Evolutionary conservation across 2,888 invertebrate species (phyloP), one percentile per base, ranked within the genome.

Genomic region (Amblyteles armatorius): DNA sequence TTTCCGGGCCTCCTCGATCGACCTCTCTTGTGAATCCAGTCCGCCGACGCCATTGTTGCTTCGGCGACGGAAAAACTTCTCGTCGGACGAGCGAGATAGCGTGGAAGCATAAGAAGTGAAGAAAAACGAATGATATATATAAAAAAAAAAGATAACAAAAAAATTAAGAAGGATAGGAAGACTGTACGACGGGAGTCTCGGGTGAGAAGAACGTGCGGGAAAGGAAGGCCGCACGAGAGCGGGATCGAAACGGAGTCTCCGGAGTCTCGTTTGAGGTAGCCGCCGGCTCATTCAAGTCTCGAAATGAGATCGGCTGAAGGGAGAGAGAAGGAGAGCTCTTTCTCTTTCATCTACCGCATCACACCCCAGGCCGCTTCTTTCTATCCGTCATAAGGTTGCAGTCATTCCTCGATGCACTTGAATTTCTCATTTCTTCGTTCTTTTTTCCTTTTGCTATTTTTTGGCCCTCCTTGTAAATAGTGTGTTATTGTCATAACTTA

Each of bases 201-300:
- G 48, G 77, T 69, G 82, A 79, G 63, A 71, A 71, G 82, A 73
- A 79, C 78, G 80, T 77, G 76, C 74, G 68, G 67, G 71, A 78
- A 74, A 82, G 78, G 81, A 79, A 72, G 79, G 84, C 80, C 80
- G 85, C 44, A 40, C 50, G 33, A 48, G 48, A 52, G 65, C 80
- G 83, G 77, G 81, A 86, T 77, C 52, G 84, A 82, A 83, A 71
- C 79, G 79, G 82, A 84, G 83, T 86, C 85, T 84, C 82, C 84
- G 87, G 82, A 87, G 69, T 88, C 91, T 92, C 92, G 93, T 93
- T 93, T 93, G 93, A 93, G 93, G 92, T 92, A 91, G 93, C 93
- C 93, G 93, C 92, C 92, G 89, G 90, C 92, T 92, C 93, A 92
- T 93, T 93, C 93, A 92, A 90, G 91, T 92, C 92, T 92, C 92